Base-by-base conservation (phyloP, 2,113 vertebrate species). In the Shinisaurus crocodilurus region DNA sequence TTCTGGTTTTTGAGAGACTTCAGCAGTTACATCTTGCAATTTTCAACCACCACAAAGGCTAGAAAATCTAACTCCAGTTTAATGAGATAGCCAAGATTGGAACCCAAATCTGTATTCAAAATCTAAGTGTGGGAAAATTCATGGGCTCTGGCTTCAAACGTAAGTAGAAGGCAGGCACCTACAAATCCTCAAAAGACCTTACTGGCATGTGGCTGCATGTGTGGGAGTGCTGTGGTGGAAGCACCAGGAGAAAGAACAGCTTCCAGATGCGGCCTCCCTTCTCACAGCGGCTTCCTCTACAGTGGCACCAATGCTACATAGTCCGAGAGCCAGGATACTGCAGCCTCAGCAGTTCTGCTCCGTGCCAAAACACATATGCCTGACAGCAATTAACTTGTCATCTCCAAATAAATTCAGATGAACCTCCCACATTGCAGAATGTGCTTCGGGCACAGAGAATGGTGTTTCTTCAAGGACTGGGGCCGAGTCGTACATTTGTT, bases 171-270 rank as follows among this genome's bases (percentile, higher is more conserved):
- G 34, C 67, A 50, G 23, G 81, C n/a, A 54, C 3, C 45, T 80
- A 48, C 27, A 32, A 48, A 81, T 12, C 34, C 32, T 50, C 76
- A 48, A 13, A 25, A 6, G 48, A 0, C 3, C 0, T 13, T 5
- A 6, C 7, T 5, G 3, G 27, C 27, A 4, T 54, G 34, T 27
- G 2, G 2, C 86, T 37, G 3, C 0, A 18, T 6, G 2, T 10
- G 15, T 3, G n/a, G 48, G 16, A 20, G 6, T 34, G 6, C 75
- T n/a, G 32, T 34, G 23, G 45, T 29, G 32, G 7, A 29, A 29
- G 65, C 37, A 8, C 5, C 13, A 0, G 4, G 80, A 80, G 20
- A 4, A n/a, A 29, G 16, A 2, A 25, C 0, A 1, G 20, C 34
- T 8, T 18, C 45, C 48, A 23, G 13, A 25, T 7, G 16, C 1